Percentiles rank a stretch among this genome's conserved stretches.
These are phyloP conservation scores for Petrocephalus microphthalmus DNA, from an alignment of 2,113 vertebrate genomes.

Conservation along the genomic window DNA sequence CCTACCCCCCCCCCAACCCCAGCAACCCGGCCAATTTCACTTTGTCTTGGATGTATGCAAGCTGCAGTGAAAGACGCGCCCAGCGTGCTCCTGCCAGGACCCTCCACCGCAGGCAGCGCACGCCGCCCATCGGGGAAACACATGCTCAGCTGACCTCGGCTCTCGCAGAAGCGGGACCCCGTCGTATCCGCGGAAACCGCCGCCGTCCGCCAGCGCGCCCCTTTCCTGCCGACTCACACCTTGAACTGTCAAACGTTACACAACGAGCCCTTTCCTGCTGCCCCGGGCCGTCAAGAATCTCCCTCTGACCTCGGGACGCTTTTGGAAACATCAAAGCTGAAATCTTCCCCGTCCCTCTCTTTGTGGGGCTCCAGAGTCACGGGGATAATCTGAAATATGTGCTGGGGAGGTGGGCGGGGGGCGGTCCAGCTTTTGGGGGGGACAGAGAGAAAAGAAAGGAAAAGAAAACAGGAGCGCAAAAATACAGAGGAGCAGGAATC, in stretches of 20 bases:
- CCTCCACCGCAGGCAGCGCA: too few species aligned
- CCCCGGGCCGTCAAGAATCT: slow-evolving; percentile 36
- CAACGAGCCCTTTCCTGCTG: neutral
- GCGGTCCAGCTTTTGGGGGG: slow-evolving; percentile 46
- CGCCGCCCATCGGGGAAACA: neutral
- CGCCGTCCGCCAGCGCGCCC: neutral
- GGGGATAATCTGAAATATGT: slow-evolving; percentile 37
- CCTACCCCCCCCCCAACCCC: too few species aligned
- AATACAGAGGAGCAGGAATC: slow-evolving; percentile 59
- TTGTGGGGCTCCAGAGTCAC: slow-evolving; percentile 27
- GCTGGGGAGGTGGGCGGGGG: slow-evolving; percentile 12
- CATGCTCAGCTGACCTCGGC: neutral
- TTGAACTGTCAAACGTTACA: neutral
- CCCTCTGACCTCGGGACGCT: slow-evolving; percentile 41
- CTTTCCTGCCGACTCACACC: neutral
- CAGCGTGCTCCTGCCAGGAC: too few species aligned
- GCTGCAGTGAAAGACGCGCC: neutral
- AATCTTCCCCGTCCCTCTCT: slow-evolving; percentile 34
- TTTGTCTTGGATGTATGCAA: neutral
- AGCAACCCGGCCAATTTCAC: neutral
- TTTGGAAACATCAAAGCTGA: slow-evolving; percentile 47
- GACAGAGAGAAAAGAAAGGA: neutral
- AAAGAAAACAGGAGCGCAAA: slow-evolving; percentile 52
- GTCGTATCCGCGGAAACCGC: neutral
- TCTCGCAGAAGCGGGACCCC: neutral